Percentiles rank a stretch among this genome's conserved stretches.
These are phyloP conservation scores for Okapia johnstoni DNA, from an alignment of 2,113 vertebrate species.

Conservation along the genomic window DNA sequence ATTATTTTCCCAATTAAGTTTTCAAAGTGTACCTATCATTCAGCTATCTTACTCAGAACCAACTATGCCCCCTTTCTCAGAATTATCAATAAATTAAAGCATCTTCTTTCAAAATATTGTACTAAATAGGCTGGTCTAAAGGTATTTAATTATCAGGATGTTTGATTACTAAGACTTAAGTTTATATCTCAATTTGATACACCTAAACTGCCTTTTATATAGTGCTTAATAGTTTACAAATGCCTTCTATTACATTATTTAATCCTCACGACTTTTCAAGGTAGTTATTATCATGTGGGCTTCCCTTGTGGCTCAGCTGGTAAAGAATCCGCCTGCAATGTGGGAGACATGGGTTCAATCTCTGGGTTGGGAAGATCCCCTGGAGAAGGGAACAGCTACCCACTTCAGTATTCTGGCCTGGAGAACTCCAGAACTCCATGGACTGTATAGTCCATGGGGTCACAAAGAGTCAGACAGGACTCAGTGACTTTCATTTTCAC, in stretches of 20 bases:
- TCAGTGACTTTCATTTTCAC: too few species aligned
- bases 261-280: background rate
- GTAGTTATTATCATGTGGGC: background rate
- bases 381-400: too few species aligned
- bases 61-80: background rate
- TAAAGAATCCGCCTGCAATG: too few species aligned
- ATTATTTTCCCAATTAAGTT: background rate
- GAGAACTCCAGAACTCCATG: too few species aligned
- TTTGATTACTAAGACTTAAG: background rate
- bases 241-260: background rate
- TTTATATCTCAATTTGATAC: background rate
- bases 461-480: too few species aligned
- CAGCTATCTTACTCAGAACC: background rate
- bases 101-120: background rate
- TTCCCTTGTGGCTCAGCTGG: too few species aligned
- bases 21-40: background rate
- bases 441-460: too few species aligned
- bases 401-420: too few species aligned
- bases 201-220: background rate
- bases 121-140: background rate
- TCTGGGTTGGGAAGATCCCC: too few species aligned
- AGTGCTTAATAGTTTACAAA: background rate
- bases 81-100: background rate
- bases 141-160: background rate
- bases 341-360: too few species aligned